These are phyloP conservation scores for Eristalis arbustorum DNA, from an alignment of 2,888 invertebrate genomes.

Conservation along the genomic window DNA sequence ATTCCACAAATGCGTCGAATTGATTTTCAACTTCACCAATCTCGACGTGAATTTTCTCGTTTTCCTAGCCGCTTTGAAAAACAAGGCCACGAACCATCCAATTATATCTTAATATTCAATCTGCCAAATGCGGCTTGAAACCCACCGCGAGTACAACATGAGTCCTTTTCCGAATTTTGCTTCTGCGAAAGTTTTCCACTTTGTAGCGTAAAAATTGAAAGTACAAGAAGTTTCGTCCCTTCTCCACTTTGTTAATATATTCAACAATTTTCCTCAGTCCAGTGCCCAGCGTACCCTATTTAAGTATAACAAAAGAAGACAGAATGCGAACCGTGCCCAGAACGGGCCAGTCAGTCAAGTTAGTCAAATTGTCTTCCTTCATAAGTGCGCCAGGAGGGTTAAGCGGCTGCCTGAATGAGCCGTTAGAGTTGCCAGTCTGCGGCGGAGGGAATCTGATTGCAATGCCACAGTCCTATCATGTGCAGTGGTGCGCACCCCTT, in stretches of 20 bases:
- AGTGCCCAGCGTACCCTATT: constrained; percentile 1
- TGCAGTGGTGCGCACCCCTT: constrained; percentile 67
- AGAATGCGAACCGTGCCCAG: constrained; percentile 4
- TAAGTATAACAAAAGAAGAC: constrained; percentile 1
- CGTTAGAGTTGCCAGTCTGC: constrained; percentile 57
- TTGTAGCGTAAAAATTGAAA: constrained; percentile 17
- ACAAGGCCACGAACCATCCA: constrained; percentile 23
- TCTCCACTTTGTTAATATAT: constrained; percentile 36
- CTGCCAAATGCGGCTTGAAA: constrained; percentile 45
- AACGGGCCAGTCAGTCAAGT: constrained; percentile 24
- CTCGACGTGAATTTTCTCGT: no score
- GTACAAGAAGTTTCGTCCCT: constrained; percentile 18
- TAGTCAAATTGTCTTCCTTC: constrained; percentile 48
- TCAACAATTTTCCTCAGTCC: constrained; percentile 29
- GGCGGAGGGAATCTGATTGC: constrained; percentile 61
- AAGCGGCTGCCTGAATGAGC: constrained; percentile 59
- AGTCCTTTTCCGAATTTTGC: constrained; percentile 17
- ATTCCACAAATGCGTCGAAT: no score
- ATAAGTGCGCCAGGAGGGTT: constrained; percentile 43
- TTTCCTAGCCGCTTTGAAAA: no score
- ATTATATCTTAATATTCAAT: constrained; percentile 47
- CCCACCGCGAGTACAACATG: constrained; percentile 31
- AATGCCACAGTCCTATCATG: constrained; percentile 59
- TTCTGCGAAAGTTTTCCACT: constrained; percentile 39
- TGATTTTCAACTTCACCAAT: no score